Conservation (phyloP, 2,113 vertebrate species). For the Lonchura striata region DNA sequence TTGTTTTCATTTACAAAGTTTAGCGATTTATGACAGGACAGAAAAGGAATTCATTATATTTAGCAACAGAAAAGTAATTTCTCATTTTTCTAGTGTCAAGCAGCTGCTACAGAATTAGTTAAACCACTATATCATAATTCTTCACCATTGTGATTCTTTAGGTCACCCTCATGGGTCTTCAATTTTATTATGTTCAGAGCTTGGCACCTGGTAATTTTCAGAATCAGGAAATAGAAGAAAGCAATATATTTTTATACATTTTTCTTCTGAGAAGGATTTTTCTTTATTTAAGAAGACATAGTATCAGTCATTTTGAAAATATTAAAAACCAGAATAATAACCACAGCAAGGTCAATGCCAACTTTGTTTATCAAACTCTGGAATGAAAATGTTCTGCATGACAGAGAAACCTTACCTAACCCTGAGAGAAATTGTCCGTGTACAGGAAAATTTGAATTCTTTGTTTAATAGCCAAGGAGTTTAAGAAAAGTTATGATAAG, state of each 20-base stretch:
- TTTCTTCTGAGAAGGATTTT: constrained; percentile 54
- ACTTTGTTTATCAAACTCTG: neutral
- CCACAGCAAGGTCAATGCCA: constrained; percentile 27
- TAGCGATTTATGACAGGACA: constrained; percentile 65
- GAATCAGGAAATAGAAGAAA: constrained; percentile 31
- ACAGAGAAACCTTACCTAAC: neutral
- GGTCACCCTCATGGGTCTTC: constrained; percentile 54
- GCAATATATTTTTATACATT: neutral
- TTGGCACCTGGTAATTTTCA: constrained; percentile 59
- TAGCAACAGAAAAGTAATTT: constrained; percentile 72
- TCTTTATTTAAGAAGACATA: constrained; percentile 62
- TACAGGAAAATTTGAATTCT: constrained; percentile 35
- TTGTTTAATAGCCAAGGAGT: constrained; percentile 48
- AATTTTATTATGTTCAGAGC: constrained; percentile 41
- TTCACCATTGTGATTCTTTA: constrained; percentile 33
- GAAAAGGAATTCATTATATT: constrained; percentile 71
- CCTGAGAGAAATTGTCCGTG: neutral
- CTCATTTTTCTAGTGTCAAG: constrained; percentile 59
- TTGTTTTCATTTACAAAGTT: constrained; percentile 56
- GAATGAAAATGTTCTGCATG: neutral
- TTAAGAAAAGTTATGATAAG: constrained; percentile 41
- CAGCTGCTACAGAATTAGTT: constrained; percentile 53
- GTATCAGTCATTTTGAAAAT: constrained; percentile 64
- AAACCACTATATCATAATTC: constrained; percentile 24
- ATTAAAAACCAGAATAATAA: constrained; percentile 71